Conservation (phyloP, 2,797 vertebrate genomes). For the Epinephelus awoara region DNA sequence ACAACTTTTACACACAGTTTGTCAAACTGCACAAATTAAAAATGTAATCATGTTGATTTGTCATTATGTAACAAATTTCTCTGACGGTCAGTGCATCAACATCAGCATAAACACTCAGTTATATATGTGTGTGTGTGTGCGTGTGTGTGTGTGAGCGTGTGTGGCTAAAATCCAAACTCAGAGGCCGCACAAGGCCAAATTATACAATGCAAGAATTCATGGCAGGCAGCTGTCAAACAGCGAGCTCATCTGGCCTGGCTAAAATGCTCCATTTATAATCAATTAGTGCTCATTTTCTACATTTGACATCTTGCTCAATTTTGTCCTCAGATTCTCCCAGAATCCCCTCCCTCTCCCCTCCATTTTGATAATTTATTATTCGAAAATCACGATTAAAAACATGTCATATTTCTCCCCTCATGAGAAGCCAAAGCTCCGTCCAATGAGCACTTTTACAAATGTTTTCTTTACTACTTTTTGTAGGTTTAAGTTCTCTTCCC, state of each 20-base stretch:
- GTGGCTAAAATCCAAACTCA: slow-evolving; percentile 41
- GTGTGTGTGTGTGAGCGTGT: slow-evolving; percentile 10
- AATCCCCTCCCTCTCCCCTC: background rate
- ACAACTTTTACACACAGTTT: background rate
- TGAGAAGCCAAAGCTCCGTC: slow-evolving; percentile 11
- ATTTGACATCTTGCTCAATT: background rate
- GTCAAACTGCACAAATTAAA: background rate
- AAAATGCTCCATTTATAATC: slow-evolving; percentile 48
- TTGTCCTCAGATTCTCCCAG: slow-evolving; percentile 9
- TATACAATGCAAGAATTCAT: slow-evolving; percentile 71
- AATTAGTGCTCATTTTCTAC: slow-evolving; percentile 45
- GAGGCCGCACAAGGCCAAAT: slow-evolving; percentile 55
- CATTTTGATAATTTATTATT: slow-evolving; percentile 9
- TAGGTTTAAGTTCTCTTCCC: background rate
- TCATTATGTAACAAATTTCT: background rate
- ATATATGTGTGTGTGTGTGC: slow-evolving; percentile 5
- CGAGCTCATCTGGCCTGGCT: slow-evolving; percentile 32
- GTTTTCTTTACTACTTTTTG: background rate
- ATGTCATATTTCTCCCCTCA: background rate
- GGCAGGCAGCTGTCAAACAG: slow-evolving; percentile 47
- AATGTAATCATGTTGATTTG: background rate
- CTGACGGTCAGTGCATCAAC: background rate
- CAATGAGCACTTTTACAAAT: slow-evolving; percentile 15
- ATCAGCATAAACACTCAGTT: background rate
- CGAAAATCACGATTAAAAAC: slow-evolving; percentile 12